Percentiles rank a stretch among this genome's conserved stretches.
Conservation (phyloP, 2,888 invertebrate species). For the Oxytorus armatus region DNA sequence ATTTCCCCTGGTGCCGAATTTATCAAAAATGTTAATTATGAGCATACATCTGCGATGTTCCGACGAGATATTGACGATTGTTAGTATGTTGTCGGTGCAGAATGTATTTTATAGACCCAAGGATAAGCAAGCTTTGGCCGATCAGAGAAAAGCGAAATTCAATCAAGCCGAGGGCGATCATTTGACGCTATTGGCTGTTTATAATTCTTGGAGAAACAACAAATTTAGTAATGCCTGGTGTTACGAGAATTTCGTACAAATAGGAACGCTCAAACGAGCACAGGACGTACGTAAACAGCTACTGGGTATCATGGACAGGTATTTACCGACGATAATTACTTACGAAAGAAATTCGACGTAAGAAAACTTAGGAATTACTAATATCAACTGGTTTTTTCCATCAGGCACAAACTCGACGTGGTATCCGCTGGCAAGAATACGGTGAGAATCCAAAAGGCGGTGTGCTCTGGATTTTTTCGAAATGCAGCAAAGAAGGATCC, state of each 20-base stretch:
- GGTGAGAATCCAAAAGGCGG: slow-evolving; percentile 97
- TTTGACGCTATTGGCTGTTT: slow-evolving; percentile 98
- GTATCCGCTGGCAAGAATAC: slow-evolving; percentile 93
- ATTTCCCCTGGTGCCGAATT: slow-evolving; percentile 98
- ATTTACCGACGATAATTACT: too few species aligned
- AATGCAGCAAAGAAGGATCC: slow-evolving; percentile 99
- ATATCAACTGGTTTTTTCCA: background rate
- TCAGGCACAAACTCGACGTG: slow-evolving; percentile 96
- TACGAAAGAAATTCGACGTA: too few species aligned
- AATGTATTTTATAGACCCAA: slow-evolving; percentile 98
- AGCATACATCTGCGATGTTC: slow-evolving; percentile 98
- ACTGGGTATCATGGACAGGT: slow-evolving; percentile 98
- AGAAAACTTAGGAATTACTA: too few species aligned
- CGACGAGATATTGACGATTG: slow-evolving; percentile 99
- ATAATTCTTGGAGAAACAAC: slow-evolving; percentile 99
- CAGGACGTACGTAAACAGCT: slow-evolving; percentile 99
- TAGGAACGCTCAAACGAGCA: slow-evolving; percentile 97
- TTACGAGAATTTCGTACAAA: slow-evolving; percentile 99
- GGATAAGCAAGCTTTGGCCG: slow-evolving; percentile 98
- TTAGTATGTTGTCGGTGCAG: slow-evolving; percentile 99
- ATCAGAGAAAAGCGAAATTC: slow-evolving; percentile 99
- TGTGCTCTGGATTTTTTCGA: slow-evolving; percentile 99
- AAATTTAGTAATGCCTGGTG: slow-evolving; percentile 99
- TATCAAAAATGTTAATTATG: slow-evolving; percentile 99
- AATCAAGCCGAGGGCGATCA: slow-evolving; percentile 99